Evolutionary conservation across 1,140 invertebrate species (phyloP), one percentile per base, ranked within the genome.

Genomic region (Scaptomyza graminum): DNA sequence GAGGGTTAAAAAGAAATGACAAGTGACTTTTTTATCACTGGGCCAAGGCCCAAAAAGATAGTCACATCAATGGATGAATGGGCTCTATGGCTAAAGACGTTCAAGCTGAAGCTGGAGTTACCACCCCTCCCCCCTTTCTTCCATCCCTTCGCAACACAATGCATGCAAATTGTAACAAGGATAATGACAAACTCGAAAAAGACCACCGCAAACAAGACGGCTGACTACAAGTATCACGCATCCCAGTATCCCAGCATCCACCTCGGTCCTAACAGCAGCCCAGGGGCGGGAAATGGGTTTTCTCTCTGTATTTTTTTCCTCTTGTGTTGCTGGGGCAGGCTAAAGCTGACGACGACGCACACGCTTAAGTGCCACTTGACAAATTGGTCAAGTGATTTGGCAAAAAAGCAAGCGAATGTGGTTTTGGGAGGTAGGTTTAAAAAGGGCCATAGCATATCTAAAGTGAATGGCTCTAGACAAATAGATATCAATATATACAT

Each of bases 301-400:
- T 31, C 28, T 31, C 28, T 31, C 28, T 3, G 18, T 46, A 5
- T 46, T 46, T 37, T 54, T 5, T 44, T 34, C 5, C 28, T 28
- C 28, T 31, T 31, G 31, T 34, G 31, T 8, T 34, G 31, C 31
- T 34, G 1, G 28, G 41, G n/a, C 37, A 41, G 37, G 44, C 18
- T 22, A 34, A 28, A 41, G 51, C 25, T 39, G 51, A 22, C 18
- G 18, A 71, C 43, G 51, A 71, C 74, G 67, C 64, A 87, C 75
- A 87, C 78, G 70, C 83, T 76, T 83, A 88, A 88, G 76, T 89
- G 83, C 79, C 84, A 88, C 84, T 88, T 88, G 83, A 88, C 84
- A 88, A 88, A 88, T 88, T 88, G 83, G 83, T 88, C 83, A 88
- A 88, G 83, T 89, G 84, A 88, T 88, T 88, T 89, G 66, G 79